Evolutionary conservation across 2,797 vertebrate species (phyloP), one percentile per base, ranked within the genome.

Genomic region (Enteromius afrohamiltoni): DNA sequence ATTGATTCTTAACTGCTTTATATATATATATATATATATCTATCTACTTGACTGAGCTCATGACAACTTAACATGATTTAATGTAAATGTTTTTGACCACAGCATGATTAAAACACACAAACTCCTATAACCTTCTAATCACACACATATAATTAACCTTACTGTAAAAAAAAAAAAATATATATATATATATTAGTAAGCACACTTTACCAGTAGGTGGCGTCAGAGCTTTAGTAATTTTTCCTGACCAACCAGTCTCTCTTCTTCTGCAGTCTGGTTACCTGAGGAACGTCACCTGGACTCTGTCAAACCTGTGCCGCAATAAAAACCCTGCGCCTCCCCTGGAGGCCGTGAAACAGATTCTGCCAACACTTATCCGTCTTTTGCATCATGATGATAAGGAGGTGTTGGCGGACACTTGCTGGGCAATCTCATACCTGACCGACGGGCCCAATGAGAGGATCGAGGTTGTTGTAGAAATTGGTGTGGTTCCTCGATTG

Each of bases 251-350:
- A 40, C 2, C 23, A 11, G 5, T 17, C 16, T 34, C 0, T 16
- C 21, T 11, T 51, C n/a, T 58, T 34, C 8, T 86, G 8, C 87
- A 99, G 98, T 91, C 95, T 45, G 95, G 96, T 17, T 99, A 98
- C 85, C 91, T 99, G 75, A 96, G 97, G 60, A 99, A 99, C 13
- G 89, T 99, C 55, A 98, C 98, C 0, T 99, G 98, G 98, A 99
- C 98, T 0, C 87, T 99, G 87, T 99, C 98, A 1, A 99, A 99
- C 93, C 94, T 99, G 71, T 99, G 98, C 88, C 98, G 98, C 67
- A 99, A 99, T 86, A 99, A 99, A 93, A 99, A 97, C 89, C 98
- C 98, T 0, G 96, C 96, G 0, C 98, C 98, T 0, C 97, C 97
- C 0, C 84, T 99, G 17, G 89, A 91, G 0, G 96, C 98, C 0